Base-by-base conservation (phyloP, 2,113 vertebrate species). In the Bucco capensis region DNA sequence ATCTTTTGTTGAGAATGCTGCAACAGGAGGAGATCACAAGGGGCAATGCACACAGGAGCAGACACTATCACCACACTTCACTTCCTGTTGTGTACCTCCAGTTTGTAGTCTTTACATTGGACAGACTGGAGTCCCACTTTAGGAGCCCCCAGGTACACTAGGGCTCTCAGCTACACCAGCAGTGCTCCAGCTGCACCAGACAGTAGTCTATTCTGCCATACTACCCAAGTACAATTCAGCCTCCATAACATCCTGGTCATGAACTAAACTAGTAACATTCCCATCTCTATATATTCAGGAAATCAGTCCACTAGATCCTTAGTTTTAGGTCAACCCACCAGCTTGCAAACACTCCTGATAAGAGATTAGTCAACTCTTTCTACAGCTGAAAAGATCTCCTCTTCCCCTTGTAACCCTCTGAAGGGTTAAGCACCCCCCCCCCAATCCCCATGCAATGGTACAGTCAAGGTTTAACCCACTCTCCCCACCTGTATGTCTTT, bases 401-500 rank as follows among this genome's bases (percentile, higher is more conserved):
- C 28, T 17, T 37, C 57, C 66, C 66, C 42, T 18, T 1, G 38
- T 35, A 58, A 76, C 49, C 56, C 42, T 77, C 72, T 60, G 33
- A 88, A 83, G 72, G 51, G 28, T 71, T 62, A 70, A 83, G 61
- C 0, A 46, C 15, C 42, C 6, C 46, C 76, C 81, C 38, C 40
- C 40, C 40, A 42, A 58, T 11, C 60, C 61, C 76, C 91, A 86
- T 42, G 74, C 78, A 94, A 19, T 2, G 17, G 23, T 46, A 66
- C n/a, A 61, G 38, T 2, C 65, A 84, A 24, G 35, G 71, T 75
- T 71, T 42, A 70, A 75, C 14, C 71, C 77, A n/a, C 30, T 27
- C 37, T 75, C 47, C 97, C 89, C 96, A 98, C 98, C 98, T 97
- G 84, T 98, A 98, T 15, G 97, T 98, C 96, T 98, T 98, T 96